Evolutionary conservation across 2,888 invertebrate genomes (phyloP).

Genomic region (Eupeodes luniger): DNA sequence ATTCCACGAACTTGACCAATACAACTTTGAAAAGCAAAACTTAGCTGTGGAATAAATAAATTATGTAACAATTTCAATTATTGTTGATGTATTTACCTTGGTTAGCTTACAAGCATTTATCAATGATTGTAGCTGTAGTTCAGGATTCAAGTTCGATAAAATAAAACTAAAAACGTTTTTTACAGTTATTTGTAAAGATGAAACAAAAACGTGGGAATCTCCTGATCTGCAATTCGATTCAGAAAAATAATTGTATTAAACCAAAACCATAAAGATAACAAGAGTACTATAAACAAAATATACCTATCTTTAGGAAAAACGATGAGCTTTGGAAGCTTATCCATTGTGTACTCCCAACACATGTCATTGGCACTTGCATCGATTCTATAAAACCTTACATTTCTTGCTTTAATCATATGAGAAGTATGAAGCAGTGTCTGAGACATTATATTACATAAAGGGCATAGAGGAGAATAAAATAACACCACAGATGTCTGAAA

Average conservation of each 20-base stretch:
- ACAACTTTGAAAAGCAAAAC: slow-evolving; percentile 58
- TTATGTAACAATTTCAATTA: not conserved
- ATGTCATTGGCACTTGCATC: slow-evolving; percentile 94
- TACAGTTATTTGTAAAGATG: slow-evolving; percentile 45
- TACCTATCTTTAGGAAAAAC: slow-evolving; percentile 89
- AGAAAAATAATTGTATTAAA: not conserved
- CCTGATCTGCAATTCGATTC: slow-evolving; percentile 38
- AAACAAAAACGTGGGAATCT: slow-evolving; percentile 53
- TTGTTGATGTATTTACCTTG: slow-evolving; percentile 31
- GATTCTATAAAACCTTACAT: slow-evolving; percentile 88
- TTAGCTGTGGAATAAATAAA: slow-evolving; percentile 23
- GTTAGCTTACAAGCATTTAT: slow-evolving; percentile 56
- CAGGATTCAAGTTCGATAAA: slow-evolving; percentile 53
- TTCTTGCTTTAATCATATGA: slow-evolving; percentile 84
- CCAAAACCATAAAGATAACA: not conserved
- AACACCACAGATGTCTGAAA: slow-evolving; percentile 88
- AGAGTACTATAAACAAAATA: not conserved
- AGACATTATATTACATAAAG: slow-evolving; percentile 89
- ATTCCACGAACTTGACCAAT: slow-evolving; percentile 36
- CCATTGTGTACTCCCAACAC: slow-evolving; percentile 91
- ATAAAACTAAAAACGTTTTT: slow-evolving; percentile 66
- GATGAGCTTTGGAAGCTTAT: slow-evolving; percentile 91
- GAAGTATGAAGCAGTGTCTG: slow-evolving; percentile 88
- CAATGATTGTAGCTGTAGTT: slow-evolving; percentile 54
- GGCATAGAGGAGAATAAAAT: slow-evolving; percentile 91